Base-by-base conservation (phyloP, 1,140 invertebrate species). In the Caerostris darwini region DNA sequence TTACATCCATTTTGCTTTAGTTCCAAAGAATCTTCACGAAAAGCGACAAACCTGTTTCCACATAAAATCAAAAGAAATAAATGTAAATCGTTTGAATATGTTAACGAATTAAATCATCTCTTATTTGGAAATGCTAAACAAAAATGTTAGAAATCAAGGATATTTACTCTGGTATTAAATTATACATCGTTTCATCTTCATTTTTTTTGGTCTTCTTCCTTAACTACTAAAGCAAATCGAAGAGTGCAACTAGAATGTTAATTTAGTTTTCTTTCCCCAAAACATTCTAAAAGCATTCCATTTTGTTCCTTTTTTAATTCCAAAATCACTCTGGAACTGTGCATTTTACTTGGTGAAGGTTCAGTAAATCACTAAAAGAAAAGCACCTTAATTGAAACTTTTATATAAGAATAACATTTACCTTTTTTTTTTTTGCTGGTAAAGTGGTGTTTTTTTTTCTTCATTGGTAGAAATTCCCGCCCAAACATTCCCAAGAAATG, bases 311-410 rank as follows among this genome's bases (percentile, higher is more conserved):
- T 61, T 64, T 88, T 88, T 54, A 17, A 83, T 83, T 58, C 19
- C 82, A 58, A 83, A 83, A 57, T 58, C 56, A 58, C 82, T 57
- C 82, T 53, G 17, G n/a, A 53, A 88, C 10, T 53, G 17, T 17
- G 12, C 71, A 19, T 77, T 90, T 90, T 56, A 71, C n/a, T 77
- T 50, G 50, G 67, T 77, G 77, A 71, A 71, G 64, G n/a, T 58
- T 58, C 17, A 54, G 88, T 50, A 90, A 90, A 88, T 50, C 64
- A 88, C 61, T 3, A 50, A 64, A 87, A 88, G 59, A 54, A 50
- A 64, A 64, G 53, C 14, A 71, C 69, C 54, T 77, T 90, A 90
- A 90, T 90, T 90, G 88, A 90, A 90, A 90, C 67, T 90, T 90
- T 90, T 90, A 10, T 34, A 56, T 77, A 77, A 90, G 56, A 61